These are phyloP conservation scores for Odontamblyopus rebecca DNA, from an alignment of 2,797 vertebrate species.

Conservation along the genomic window DNA sequence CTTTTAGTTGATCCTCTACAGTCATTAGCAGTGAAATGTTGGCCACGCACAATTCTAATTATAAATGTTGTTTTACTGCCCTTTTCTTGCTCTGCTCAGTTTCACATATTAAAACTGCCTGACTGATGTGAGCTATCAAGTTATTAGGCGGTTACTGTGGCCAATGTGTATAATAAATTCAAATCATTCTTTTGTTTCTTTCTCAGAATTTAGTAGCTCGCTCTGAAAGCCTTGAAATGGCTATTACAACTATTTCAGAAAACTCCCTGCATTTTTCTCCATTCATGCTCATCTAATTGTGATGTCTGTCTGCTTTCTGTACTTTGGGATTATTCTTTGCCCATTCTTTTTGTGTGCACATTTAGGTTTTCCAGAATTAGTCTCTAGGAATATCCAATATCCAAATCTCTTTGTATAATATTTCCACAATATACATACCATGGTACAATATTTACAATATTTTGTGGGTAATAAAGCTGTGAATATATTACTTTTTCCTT, in stretches of 20 bases:
- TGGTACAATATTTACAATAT: too few relatives aligned
- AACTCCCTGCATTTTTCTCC: slow-evolving; percentile 27
- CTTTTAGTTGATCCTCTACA: not conserved
- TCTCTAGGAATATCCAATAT: too few relatives aligned
- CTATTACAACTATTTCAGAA: too few relatives aligned
- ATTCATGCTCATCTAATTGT: slow-evolving; percentile 34
- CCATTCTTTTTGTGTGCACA: not conserved
- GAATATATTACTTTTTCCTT: too few relatives aligned
- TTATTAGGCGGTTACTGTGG: not conserved
- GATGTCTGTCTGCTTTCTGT: slow-evolving; percentile 1
- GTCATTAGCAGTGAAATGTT: not conserved
- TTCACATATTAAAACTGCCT: not conserved
- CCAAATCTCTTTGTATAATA: too few relatives aligned
- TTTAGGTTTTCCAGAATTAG: too few relatives aligned
- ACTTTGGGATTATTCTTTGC: slow-evolving; percentile 4
- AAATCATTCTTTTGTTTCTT: slow-evolving; percentile 2
- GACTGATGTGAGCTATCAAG: not conserved
- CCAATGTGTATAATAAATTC: not conserved
- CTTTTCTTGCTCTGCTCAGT: not conserved
- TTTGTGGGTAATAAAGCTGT: too few relatives aligned
- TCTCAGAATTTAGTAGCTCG: slow-evolving; percentile 1
- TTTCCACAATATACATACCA: too few relatives aligned
- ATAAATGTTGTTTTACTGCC: not conserved
- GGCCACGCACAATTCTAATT: not conserved
- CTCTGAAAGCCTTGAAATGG: slow-evolving; percentile 40